Evolutionary conservation across 2,888 invertebrate genomes (phyloP), one percentile per base, ranked within the genome.

Genomic region (Mechanitis messenoides): DNA sequence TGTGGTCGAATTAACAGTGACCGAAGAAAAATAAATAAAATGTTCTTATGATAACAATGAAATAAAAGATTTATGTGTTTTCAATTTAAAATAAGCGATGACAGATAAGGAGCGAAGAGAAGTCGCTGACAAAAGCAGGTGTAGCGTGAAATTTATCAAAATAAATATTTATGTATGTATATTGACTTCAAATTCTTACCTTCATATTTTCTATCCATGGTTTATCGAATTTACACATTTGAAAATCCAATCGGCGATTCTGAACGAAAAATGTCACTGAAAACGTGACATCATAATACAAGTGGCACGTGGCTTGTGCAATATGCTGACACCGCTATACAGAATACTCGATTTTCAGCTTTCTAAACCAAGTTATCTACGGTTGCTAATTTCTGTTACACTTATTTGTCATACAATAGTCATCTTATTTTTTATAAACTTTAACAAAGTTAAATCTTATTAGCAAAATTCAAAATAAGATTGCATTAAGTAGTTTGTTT

Each of bases 211-310:
- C 56, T 57, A 59, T 64, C 62, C 60, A 64, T 64, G 79, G 80
- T 84, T 81, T 84, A 86, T 87, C 83, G 81, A 84, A 85, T 87
- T 87, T 86, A 87, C 86, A 87, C 86, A 84, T 84, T 86, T 84
- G 82, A 80, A 84, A 87, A 88, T 87, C 82, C 86, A 86, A 87
- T 87, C 83, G 79, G 77, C 73, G 78, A 78, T 77, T 78, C 81
- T 78, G 85, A 85, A 84, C 84, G 87, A 83, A 83, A 87, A 87
- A 85, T 85, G 86, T 87, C 87, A 84, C 78, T 76, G 79, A 83
- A 85, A 87, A 87, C 85, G 83, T 80, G 76, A 86, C 79, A 85
- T 87, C 82, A 86, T 87, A 85, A 86, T 83, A 84, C 80, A 80
- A 83, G 79, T 74, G 78, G 79, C 77, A 78, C 80, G 81, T 78